phyloP scores from a whole-genome alignment of 2,888 invertebrate genomes.

The Hirudinaria manillensis region DNA sequence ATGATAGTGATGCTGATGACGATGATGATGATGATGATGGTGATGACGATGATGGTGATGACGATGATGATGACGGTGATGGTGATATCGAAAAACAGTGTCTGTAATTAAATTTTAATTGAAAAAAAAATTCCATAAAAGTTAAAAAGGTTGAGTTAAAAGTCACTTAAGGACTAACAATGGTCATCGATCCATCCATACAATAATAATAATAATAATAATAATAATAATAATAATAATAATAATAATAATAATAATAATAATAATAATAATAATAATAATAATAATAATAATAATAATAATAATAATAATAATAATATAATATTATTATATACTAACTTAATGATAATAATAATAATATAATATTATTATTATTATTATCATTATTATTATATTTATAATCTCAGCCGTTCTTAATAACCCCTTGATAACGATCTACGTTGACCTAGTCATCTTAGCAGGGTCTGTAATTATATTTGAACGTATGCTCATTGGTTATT shows the following conservation, averaged over 20 bases:
- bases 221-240: too few species aligned
- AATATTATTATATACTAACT: too few species aligned
- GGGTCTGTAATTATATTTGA: too few species aligned
- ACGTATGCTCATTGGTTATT: too few species aligned
- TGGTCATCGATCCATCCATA: neutral
- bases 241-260: too few species aligned
- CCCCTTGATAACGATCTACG: constrained; percentile 22
- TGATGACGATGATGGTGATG: constrained; percentile 28
- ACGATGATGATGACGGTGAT: constrained; percentile 22
- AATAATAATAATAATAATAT: too few species aligned
- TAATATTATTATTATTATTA: too few species aligned
- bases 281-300: too few species aligned
- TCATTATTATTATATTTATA: too few species aligned
- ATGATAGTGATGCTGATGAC: too few species aligned
- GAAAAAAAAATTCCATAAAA: neutral
- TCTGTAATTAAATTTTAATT: neutral
- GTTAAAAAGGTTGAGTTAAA: neutral
- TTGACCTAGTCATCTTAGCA: constrained; percentile 21
- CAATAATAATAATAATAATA: neutral
- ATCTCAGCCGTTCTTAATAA: neutral
- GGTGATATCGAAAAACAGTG: neutral
- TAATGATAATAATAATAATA: too few species aligned
- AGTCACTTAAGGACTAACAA: neutral
- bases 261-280: too few species aligned
- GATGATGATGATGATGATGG: constrained; percentile 1